phyloP scores from a whole-genome alignment of 1,140 invertebrate species.

The Bradynema listronoti region DNA sequence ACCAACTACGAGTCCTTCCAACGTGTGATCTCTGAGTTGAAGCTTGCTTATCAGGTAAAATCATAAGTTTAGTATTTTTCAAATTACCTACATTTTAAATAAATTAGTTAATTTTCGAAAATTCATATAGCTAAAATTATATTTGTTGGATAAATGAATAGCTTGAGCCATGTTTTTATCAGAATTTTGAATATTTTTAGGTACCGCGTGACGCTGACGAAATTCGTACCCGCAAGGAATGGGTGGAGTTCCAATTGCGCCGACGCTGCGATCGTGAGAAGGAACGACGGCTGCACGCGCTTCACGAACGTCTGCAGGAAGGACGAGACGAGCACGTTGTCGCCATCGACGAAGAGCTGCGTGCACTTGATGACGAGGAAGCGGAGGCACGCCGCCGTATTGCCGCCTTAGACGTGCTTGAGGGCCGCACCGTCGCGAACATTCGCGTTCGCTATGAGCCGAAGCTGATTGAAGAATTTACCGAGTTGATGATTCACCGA shows the following conservation, averaged over 20 bases:
- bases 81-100: constrained; percentile 28
- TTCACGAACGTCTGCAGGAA: constrained; percentile 28
- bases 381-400: neutral
- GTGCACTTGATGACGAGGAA: neutral
- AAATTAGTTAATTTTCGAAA: constrained; percentile 26
- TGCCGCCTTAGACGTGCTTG: neutral
- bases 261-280: constrained; percentile 48
- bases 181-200: neutral
- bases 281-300: constrained; percentile 40
- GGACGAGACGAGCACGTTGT: neutral
- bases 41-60: constrained; percentile 53
- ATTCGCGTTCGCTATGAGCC: neutral
- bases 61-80: too few relatives aligned
- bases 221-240: constrained; percentile 33
- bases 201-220: constrained; percentile 8
- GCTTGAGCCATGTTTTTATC: neutral
- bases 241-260: constrained; percentile 47
- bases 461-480: constrained; percentile 8
- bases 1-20: constrained; percentile 45
- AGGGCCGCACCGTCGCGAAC: neutral
- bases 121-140: constrained; percentile 9
- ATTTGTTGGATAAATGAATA: neutral
- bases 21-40: constrained; percentile 39
- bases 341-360: neutral
- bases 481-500: neutral